phyloP scores from a whole-genome alignment of 2,113 vertebrate genomes.

The Rhynchopsitta pachyrhyncha region DNA sequence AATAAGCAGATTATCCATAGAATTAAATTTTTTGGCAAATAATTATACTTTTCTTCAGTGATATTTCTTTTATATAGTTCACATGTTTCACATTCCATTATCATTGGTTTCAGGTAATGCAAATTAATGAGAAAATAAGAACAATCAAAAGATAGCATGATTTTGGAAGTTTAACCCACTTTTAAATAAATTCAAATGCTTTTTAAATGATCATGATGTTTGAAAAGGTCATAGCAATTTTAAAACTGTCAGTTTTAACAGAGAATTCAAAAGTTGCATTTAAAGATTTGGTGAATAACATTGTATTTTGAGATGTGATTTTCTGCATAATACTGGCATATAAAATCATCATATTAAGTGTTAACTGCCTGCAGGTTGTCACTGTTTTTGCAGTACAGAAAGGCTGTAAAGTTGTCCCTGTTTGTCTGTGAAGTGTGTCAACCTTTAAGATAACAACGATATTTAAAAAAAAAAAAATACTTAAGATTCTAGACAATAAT shows the following conservation, averaged over 20 bases:
- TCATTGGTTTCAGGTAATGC: background rate
- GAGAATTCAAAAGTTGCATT: background rate
- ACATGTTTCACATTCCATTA: background rate
- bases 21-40: background rate
- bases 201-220: background rate
- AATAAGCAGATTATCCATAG: background rate
- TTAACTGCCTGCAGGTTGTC: background rate
- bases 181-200: background rate
- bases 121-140: background rate
- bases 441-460: background rate
- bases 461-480: background rate
- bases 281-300: background rate
- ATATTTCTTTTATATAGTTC: background rate
- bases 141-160: background rate
- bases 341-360: background rate
- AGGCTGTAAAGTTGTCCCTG: background rate
- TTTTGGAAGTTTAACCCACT: background rate
- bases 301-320: background rate
- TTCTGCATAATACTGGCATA: background rate
- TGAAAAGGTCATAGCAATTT: background rate
- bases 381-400: background rate
- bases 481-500: background rate
- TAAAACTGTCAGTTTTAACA: background rate
- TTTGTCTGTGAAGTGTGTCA: background rate
- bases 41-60: background rate